phyloP scores from a whole-genome alignment of 53 echinoderm and acorn worm genomes.

The Henricia sp. region DNA sequence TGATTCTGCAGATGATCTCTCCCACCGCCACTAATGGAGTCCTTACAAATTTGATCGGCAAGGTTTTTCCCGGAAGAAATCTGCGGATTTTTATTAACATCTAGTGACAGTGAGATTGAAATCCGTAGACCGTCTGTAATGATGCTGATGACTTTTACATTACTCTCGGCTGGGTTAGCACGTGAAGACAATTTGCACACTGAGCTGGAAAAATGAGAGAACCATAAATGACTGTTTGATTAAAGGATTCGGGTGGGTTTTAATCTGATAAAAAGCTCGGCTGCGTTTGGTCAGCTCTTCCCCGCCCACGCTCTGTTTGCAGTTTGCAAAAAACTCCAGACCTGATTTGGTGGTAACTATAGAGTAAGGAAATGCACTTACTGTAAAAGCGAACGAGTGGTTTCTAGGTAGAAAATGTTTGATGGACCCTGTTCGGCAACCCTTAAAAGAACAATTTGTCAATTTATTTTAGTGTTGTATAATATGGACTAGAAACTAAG shows the following conservation, averaged over 20 bases:
- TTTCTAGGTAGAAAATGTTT: no score
- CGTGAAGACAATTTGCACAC: conserved; percentile 30
- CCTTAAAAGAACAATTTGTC: no score
- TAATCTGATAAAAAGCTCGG: conserved; percentile 52
- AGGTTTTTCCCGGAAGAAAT: not conserved
- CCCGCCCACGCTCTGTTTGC: not conserved
- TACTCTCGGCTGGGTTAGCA: not conserved
- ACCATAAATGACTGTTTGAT: conserved; percentile 47
- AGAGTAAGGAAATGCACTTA: no score
- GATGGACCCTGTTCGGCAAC: no score
- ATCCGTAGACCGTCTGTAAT: not conserved
- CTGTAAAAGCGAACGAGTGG: no score
- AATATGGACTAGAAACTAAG: no score
- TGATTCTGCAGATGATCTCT: not conserved
- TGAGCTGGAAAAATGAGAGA: not conserved
- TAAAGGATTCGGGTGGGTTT: conserved; percentile 37
- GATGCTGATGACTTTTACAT: no score
- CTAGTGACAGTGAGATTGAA: not conserved
- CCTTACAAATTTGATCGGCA: not conserved
- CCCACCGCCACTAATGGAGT: not conserved
- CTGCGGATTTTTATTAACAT: not conserved
- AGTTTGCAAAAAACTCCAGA: not conserved
- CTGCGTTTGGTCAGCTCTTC: not conserved
- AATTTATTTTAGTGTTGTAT: no score
- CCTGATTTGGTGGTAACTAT: conserved; percentile 4